Evolutionary conservation across 2,888 invertebrate genomes (phyloP), one percentile per base, ranked within the genome.

Genomic region (Timandra comae): DNA sequence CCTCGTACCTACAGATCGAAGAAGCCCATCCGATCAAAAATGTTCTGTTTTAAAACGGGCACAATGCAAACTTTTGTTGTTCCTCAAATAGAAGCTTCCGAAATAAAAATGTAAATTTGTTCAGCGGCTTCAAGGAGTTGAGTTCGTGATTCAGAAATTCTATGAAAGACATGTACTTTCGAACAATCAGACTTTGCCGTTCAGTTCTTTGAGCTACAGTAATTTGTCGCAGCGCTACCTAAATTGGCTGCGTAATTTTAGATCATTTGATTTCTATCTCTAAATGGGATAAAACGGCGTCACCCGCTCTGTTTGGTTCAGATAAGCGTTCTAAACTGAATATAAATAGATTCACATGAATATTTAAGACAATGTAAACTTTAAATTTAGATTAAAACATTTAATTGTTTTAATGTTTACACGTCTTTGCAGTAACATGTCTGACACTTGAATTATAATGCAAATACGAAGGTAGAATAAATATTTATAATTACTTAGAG

Each of bases 91-190:
- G 60, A 55, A 63, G 68, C 60, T 65, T 64, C 61, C 59, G 53
- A 63, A 73, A 77, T 73, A 75, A 75, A 76, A 75, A 76, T 77
- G 71, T 66, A 76, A 77, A 77, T 76, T 64, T 68, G 70, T 69
- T 66, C 58, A 62, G 67, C 46, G 63, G 64, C 54, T 48, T 49
- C 16, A 16, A 16, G 1, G 16, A 43, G 43, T 43, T 45, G 49
- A 41, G 63, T 63, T 66, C 60, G 56, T 51, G 52, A 62, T 65
- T 63, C 66, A 62, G 57, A 55, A 56, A 69, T 75, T 62, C 65
- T 41, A 55, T n/a, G n/a, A n/a, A n/a, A n/a, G 56, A 61, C 62
- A 57, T 60, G 58, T 60, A n/a, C n/a, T 62, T 56, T 49, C 50
- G 55, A 52, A 56, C 60, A 66, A 64, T 66, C 64, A 62, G 60